Conservation (phyloP, 2,113 vertebrate genomes). For the Cathartes aura region DNA sequence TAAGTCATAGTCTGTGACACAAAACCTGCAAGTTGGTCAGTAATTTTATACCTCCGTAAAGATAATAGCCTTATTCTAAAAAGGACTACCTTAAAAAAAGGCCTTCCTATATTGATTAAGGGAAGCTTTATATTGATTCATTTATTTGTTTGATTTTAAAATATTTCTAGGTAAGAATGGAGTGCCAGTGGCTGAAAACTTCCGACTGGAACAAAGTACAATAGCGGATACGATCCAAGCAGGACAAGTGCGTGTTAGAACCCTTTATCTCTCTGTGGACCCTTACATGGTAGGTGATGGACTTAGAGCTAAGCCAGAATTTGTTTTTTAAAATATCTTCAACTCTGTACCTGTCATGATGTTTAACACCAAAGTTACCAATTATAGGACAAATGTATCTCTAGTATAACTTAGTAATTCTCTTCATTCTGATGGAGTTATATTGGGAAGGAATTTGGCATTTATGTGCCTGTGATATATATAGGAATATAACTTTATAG, state of each 20-base stretch:
- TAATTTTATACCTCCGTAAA: background rate
- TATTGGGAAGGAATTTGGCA: background rate
- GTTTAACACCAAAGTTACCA: background rate
- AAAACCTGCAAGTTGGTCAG: background rate
- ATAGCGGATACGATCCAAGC: constrained; percentile 74
- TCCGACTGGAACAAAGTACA: constrained; percentile 81
- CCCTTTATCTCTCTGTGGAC: constrained; percentile 93
- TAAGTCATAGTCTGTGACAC: background rate
- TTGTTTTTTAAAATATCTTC: background rate
- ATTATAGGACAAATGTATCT: background rate
- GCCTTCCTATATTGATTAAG: background rate
- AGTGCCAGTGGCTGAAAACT: constrained; percentile 86
- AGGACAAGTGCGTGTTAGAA: constrained; percentile 85
- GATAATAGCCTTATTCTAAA: background rate
- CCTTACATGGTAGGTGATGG: constrained; percentile 90
- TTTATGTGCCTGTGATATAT: background rate
- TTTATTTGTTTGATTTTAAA: constrained; percentile 21
- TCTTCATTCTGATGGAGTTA: background rate
- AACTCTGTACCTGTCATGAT: background rate
- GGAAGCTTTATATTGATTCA: background rate
- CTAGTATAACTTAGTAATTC: background rate
- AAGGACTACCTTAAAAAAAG: background rate
- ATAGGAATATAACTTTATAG: background rate
- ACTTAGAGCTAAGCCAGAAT: background rate
- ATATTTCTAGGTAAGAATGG: constrained; percentile 83